These are phyloP conservation scores for Pleuronectes platessa DNA, from an alignment of 2,113 vertebrate species.

Conservation along the genomic window DNA sequence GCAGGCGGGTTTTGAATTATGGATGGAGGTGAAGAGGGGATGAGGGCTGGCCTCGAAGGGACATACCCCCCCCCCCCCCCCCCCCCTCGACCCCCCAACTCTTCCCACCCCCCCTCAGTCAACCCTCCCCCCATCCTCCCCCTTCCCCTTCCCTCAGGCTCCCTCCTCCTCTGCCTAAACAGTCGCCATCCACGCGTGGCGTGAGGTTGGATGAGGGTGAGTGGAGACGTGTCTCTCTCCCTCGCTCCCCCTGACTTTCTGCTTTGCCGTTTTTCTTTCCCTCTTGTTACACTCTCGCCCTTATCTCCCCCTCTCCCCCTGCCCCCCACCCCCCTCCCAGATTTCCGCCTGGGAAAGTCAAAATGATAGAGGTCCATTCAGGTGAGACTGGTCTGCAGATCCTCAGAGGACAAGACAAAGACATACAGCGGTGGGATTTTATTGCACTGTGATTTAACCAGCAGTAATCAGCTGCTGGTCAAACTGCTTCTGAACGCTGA, in stretches of 20 bases:
- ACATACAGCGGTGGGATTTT: constrained; percentile 35
- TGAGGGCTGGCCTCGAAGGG: constrained; percentile 74
- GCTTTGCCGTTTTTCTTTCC: constrained; percentile 29
- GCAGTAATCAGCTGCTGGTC: not conserved
- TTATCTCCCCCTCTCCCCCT: constrained; percentile 41
- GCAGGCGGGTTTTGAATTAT: constrained; percentile 78
- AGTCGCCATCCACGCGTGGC: constrained; percentile 72
- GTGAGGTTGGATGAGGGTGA: constrained; percentile 75
- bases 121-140: constrained; percentile 23
- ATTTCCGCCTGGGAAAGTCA: constrained; percentile 51
- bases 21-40: constrained; percentile 82
- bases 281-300: constrained; percentile 56
- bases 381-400: constrained; percentile 57
- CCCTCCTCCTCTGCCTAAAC: constrained; percentile 46
- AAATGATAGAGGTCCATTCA: constrained; percentile 60
- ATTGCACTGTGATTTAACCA: constrained; percentile 20
- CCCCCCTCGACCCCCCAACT: not conserved
- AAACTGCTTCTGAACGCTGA: not conserved
- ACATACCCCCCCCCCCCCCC: constrained; percentile 21
- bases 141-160: constrained; percentile 18
- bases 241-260: constrained; percentile 39
- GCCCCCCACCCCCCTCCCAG: not conserved
- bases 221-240: constrained; percentile 54
- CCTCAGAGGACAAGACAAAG: constrained; percentile 56
- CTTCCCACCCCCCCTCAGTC: constrained; percentile 4